A percentile compares a stretch with the other conserved stretches of the same genome.
These are phyloP conservation scores for Dorcus parallelipipedus DNA, from an alignment of 2,888 invertebrate species.

Conservation along the genomic window DNA sequence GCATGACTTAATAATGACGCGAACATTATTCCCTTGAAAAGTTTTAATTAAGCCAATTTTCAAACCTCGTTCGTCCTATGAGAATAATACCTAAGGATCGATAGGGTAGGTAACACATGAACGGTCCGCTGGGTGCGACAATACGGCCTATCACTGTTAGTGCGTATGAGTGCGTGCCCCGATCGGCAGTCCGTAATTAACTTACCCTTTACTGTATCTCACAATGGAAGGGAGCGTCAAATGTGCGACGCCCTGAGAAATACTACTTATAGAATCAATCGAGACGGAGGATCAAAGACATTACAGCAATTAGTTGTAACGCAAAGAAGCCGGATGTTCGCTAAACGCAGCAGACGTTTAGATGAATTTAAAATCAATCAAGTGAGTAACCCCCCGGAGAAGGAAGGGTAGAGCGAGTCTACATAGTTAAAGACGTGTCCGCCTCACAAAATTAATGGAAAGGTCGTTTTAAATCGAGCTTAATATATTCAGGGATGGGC, in stretches of 20 bases:
- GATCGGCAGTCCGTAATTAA: conserved; percentile 1
- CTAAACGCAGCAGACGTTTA: neutral
- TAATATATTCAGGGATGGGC: too few relatives aligned
- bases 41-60: conserved; percentile 17
- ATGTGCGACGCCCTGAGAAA: neutral
- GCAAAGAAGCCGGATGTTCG: neutral
- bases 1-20: conserved; percentile 1
- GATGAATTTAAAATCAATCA: neutral
- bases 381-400: neutral
- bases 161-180: conserved; percentile 18
- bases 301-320: conserved; percentile 2
- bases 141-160: conserved; percentile 20
- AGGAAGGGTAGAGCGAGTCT: neutral
- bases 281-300: conserved; percentile 5
- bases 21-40: conserved; percentile 9
- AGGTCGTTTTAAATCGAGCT: too few relatives aligned
- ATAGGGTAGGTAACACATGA: conserved; percentile 20
- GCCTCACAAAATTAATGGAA: too few relatives aligned
- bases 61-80: conserved; percentile 1
- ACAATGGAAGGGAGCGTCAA: neutral
- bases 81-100: conserved; percentile 3
- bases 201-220: neutral
- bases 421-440: too few relatives aligned
- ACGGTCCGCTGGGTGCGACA: conserved; percentile 20
- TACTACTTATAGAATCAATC: neutral